These are phyloP conservation scores for Achroia grisella DNA, from an alignment of 1,140 invertebrate species.

Conservation along the genomic window DNA sequence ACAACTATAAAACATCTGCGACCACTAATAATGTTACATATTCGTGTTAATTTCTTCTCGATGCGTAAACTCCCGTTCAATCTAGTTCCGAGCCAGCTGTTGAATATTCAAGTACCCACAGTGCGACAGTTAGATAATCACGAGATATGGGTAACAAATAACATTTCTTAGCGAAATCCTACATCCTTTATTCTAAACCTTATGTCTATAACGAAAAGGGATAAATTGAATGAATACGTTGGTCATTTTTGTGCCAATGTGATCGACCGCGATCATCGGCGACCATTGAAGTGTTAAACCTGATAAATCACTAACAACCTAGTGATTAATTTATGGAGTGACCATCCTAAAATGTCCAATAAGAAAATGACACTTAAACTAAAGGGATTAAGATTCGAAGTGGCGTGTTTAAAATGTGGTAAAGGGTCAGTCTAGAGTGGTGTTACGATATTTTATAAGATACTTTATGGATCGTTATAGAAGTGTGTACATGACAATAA, in stretches of 20 bases:
- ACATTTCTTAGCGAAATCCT: not conserved
- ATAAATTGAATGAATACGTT: not conserved
- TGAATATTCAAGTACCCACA: not conserved
- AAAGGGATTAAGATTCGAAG: not conserved
- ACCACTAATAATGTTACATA: not conserved
- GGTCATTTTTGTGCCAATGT: slow-evolving; percentile 2
- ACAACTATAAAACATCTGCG: too few species aligned
- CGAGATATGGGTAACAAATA: slow-evolving; percentile 1
- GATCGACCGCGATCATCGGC: slow-evolving; percentile 22
- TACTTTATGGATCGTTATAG: slow-evolving; percentile 30
- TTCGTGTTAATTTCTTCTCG: not conserved
- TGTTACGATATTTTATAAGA: slow-evolving; percentile 22
- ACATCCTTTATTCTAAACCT: not conserved
- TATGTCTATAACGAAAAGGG: not conserved
- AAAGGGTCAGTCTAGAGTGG: slow-evolving; percentile 10
- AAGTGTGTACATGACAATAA: slow-evolving; percentile 29
- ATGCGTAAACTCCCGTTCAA: slow-evolving; percentile 3
- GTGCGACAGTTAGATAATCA: not conserved
- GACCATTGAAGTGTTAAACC: slow-evolving; percentile 33
- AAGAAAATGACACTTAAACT: not conserved
- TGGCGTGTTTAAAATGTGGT: slow-evolving; percentile 3
- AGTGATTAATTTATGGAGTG: slow-evolving; percentile 35
- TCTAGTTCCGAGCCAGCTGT: not conserved
- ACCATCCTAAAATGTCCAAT: slow-evolving; percentile 2
- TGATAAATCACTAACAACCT: slow-evolving; percentile 36